A percentile compares a stretch with the other conserved stretches of the same genome.
Conservation (phyloP, 2,797 vertebrate species). For the Hozukius guyotensis region DNA sequence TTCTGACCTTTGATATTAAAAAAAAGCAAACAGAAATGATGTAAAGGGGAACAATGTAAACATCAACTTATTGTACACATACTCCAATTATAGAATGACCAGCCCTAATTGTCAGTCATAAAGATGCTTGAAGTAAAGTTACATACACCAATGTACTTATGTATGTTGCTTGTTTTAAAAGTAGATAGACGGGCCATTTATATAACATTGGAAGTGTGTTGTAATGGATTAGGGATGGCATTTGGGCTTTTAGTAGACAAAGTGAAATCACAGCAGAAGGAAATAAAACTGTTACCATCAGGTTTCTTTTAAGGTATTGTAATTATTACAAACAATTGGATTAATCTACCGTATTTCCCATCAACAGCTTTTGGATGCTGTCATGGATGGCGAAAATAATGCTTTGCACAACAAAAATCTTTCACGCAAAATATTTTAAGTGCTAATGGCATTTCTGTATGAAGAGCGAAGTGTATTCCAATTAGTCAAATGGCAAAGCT, state of each 20-base stretch:
- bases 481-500: conserved; percentile 81
- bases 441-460: conserved; percentile 74
- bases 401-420: conserved; percentile 63
- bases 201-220: not conserved
- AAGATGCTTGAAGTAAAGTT: not conserved
- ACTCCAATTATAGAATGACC: not conserved
- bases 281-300: conserved; percentile 49
- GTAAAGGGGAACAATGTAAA: not conserved
- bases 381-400: conserved; percentile 57
- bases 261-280: conserved; percentile 22
- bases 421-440: conserved; percentile 70
- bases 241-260: conserved; percentile 36
- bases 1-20: not conserved
- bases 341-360: conserved; percentile 58
- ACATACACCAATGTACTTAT: not conserved
- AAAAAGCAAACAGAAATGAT: not conserved
- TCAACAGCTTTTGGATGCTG: conserved; percentile 55
- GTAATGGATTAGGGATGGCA: not conserved
- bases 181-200: not conserved
- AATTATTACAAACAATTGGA: conserved; percentile 63
- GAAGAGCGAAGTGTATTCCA: conserved; percentile 78
- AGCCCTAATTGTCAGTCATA: not conserved
- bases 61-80: not conserved
- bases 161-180: not conserved
- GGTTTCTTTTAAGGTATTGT: conserved; percentile 57